A percentile compares a stretch with the other conserved stretches of the same genome.
These are phyloP conservation scores for Drosophila anomelani DNA, from an alignment of 2,888 invertebrate genomes.

Conservation along the genomic window DNA sequence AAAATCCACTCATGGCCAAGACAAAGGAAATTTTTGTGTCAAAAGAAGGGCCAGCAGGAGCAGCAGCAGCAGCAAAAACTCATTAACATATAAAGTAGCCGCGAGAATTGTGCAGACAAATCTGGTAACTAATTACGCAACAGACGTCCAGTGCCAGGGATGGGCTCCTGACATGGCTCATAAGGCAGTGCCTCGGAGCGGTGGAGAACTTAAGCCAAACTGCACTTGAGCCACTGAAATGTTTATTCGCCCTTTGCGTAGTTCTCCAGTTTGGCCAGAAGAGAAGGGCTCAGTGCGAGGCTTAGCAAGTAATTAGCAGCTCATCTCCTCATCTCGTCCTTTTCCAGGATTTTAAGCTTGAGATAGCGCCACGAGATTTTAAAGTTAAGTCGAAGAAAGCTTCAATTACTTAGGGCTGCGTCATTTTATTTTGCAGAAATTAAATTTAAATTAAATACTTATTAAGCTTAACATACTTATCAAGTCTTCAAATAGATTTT, in stretches of 20 bases:
- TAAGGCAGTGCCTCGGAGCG: conserved; percentile 28
- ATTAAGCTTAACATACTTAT: not conserved
- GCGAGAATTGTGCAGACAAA: conserved; percentile 50
- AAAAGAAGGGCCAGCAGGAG: conserved; percentile 40
- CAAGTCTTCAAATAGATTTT: not conserved
- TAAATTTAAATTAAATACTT: not conserved
- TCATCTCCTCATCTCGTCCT: conserved; percentile 1
- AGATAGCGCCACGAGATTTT: conserved; percentile 9
- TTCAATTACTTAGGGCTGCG: not conserved
- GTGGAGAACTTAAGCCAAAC: conserved; percentile 55
- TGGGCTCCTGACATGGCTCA: conserved; percentile 24
- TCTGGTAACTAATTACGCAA: conserved; percentile 64
- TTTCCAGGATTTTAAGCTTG: conserved; percentile 11
- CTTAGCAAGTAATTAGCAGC: conserved; percentile 64
- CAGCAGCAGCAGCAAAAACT: conserved; percentile 58
- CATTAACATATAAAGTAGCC: conserved; percentile 79
- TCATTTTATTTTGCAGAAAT: not conserved
- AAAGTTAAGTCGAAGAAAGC: conserved; percentile 2
- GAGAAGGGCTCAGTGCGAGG: conserved; percentile 37
- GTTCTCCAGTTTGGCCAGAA: conserved; percentile 32
- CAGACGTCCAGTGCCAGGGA: conserved; percentile 33
- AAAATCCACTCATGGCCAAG: conserved; percentile 48
- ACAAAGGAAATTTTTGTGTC: conserved; percentile 46
- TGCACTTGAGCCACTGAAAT: conserved; percentile 43
- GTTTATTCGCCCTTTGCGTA: conserved; percentile 54